phyloP scores from a whole-genome alignment of 2,113 vertebrate genomes.

The Corythoichthys intestinalis region DNA sequence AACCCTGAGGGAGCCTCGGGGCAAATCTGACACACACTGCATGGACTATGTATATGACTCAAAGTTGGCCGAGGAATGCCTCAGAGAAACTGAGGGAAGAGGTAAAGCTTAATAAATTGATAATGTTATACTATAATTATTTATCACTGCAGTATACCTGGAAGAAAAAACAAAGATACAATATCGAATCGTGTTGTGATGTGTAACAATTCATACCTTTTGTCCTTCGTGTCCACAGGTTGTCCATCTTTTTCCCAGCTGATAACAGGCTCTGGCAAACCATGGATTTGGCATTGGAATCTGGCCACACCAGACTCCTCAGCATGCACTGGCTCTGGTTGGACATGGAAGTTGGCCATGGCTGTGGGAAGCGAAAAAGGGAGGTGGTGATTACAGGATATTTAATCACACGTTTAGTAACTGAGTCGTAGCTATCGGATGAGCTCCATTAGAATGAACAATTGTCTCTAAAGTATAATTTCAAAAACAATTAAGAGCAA shows the following conservation, averaged over 20 bases:
- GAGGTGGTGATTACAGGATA: neutral
- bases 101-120: neutral
- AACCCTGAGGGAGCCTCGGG: neutral
- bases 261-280: slow-evolving; percentile 91
- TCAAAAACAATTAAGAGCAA: no score
- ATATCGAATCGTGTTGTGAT: neutral
- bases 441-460: no score
- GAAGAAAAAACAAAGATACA: slow-evolving; percentile 8
- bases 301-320: slow-evolving; percentile 88
- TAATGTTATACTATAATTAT: neutral
- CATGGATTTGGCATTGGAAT: slow-evolving; percentile 96
- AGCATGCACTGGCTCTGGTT: slow-evolving; percentile 81
- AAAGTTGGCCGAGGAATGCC: neutral
- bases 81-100: no score
- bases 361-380: slow-evolving; percentile 65
- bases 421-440: neutral
- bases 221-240: slow-evolving; percentile 80
- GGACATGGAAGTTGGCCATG: slow-evolving; percentile 93
- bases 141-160: neutral
- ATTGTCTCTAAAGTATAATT: no score
- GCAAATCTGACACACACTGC: neutral
- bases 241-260: slow-evolving; percentile 90
- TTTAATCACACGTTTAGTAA: slow-evolving; percentile 7
- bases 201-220: slow-evolving; percentile 76
- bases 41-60: neutral